phyloP scores from a whole-genome alignment of 1,140 invertebrate genomes.

The Cheumatopsyche charites region DNA sequence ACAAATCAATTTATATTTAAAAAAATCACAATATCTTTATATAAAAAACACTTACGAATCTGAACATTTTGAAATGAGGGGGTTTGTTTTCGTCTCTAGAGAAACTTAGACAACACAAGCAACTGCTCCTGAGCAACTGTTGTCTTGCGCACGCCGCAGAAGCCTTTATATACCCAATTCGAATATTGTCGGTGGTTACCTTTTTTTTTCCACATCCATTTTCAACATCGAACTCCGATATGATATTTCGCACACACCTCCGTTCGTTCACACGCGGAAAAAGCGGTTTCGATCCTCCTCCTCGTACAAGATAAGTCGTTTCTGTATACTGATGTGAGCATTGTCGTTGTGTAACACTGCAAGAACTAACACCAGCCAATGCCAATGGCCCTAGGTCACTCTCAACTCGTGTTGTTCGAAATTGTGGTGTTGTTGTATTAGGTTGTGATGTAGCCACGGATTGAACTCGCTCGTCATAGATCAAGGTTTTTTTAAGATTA shows the following conservation, averaged over 20 bases:
- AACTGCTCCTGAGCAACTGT: constrained; percentile 41
- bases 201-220: constrained; percentile 23
- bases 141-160: neutral
- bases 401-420: neutral
- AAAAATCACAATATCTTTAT: too few species aligned
- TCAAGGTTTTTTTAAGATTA: neutral
- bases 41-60: constrained; percentile 47
- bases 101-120: constrained; percentile 14
- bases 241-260: neutral
- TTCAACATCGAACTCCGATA: too few species aligned
- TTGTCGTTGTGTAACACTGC: neutral
- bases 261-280: neutral
- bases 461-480: neutral
- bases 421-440: too few species aligned
- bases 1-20: too few species aligned
- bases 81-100: constrained; percentile 22
- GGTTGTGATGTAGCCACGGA: too few species aligned
- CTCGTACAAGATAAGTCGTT: neutral
- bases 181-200: constrained; percentile 8
- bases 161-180: constrained; percentile 38
- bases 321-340: neutral
- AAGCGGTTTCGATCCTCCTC: neutral
- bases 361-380: neutral
- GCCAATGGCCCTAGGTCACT: neutral
- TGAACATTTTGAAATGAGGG: constrained; percentile 42